Conservation (phyloP, 2,113 vertebrate genomes). For the Lanius ludovicianus region DNA sequence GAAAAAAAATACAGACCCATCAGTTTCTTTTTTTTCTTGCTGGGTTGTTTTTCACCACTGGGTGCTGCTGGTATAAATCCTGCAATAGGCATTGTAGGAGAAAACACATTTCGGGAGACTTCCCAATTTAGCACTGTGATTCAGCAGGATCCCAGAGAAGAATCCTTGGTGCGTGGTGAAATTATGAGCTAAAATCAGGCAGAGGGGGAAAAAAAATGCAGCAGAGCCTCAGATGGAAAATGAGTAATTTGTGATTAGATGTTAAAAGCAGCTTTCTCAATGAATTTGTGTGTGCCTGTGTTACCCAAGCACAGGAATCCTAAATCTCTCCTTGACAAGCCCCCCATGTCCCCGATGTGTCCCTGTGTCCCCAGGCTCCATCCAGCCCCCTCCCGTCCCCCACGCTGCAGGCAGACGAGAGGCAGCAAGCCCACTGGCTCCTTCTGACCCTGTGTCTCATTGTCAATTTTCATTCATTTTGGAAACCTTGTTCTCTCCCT, state of each 20-base stretch:
- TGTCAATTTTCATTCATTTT: constrained; percentile 16
- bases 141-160: background rate
- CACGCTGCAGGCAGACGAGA: rapidly evolving
- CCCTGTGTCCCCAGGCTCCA: background rate
- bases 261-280: background rate
- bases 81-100: background rate
- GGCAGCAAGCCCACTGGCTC: background rate
- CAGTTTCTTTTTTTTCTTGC: background rate
- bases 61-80: background rate
- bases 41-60: background rate
- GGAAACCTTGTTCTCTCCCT: background rate
- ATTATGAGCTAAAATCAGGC: background rate
- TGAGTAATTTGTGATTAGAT: background rate
- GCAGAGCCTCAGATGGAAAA: background rate
- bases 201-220: background rate
- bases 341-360: rapidly evolving
- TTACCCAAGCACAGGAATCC: background rate
- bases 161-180: background rate
- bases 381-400: background rate
- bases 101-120: background rate
- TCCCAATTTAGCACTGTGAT: background rate
- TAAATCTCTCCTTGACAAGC: background rate
- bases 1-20: background rate
- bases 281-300: background rate
- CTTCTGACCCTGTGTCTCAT: background rate